Conservation (phyloP, 1,140 invertebrate species). For the Hylyphantes graminicola region DNA sequence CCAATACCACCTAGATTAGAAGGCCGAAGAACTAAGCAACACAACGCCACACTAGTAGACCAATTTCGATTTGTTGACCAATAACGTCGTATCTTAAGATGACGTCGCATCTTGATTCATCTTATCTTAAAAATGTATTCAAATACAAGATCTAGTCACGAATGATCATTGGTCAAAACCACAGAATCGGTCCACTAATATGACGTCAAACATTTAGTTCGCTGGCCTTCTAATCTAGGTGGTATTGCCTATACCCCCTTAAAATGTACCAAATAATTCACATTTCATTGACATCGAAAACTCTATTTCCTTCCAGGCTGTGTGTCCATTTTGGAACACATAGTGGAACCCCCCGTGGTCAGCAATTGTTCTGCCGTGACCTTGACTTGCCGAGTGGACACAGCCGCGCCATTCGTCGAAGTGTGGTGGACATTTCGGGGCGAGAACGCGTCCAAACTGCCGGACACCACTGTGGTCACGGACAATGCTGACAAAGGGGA, state of each 20-base stretch:
- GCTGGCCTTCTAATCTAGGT: background rate
- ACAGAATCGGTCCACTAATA: background rate
- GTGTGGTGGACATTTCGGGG: constrained; percentile 64
- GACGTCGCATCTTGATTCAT: too few species aligned
- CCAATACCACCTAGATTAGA: too few species aligned
- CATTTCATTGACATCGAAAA: background rate
- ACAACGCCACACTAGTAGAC: too few species aligned
- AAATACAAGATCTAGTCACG: background rate
- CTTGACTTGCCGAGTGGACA: constrained; percentile 60
- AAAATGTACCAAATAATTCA: background rate
- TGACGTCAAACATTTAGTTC: too few species aligned
- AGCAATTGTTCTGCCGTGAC: constrained; percentile 62
- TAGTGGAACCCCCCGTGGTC: constrained; percentile 60
- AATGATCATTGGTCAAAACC: background rate
- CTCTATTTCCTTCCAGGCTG: constrained; percentile 33
- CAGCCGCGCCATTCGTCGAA: constrained; percentile 38
- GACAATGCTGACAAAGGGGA: constrained; percentile 52
- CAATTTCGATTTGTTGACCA: too few species aligned
- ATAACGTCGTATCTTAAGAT: too few species aligned
- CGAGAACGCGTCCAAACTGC: constrained; percentile 63
- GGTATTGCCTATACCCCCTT: background rate
- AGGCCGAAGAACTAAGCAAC: too few species aligned
- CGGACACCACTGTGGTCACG: constrained; percentile 53
- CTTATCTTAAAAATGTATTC: background rate
- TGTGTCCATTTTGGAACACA: constrained; percentile 60